Evolutionary conservation across 1,140 invertebrate genomes (phyloP).

Genomic region (Acyrthosiphon pisum): DNA sequence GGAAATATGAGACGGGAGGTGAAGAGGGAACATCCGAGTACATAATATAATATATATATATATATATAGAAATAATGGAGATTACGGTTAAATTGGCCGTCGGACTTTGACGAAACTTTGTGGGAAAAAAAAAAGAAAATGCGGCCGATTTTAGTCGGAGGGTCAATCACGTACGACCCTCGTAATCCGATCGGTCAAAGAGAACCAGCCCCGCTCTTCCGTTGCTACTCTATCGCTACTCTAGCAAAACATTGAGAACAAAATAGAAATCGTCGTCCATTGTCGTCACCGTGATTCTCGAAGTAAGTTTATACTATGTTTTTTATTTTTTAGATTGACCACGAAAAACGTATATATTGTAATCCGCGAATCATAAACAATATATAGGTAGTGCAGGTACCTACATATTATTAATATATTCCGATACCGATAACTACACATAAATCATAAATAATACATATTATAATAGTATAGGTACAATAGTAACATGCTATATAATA

Average conservation of each 20-base stretch:
- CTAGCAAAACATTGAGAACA: not conserved
- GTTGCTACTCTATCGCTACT: not conserved
- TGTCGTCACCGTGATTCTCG: not conserved
- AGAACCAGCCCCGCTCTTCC: not conserved
- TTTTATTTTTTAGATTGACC: not conserved
- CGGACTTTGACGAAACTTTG: constrained; percentile 26
- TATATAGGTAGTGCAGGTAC: not conserved
- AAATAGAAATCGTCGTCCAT: not conserved
- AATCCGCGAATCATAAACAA: not conserved
- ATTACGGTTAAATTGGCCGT: constrained; percentile 39
- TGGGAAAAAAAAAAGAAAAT: not conserved
- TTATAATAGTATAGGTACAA: not conserved
- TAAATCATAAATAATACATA: not conserved
- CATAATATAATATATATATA: not conserved
- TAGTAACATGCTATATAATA: not conserved
- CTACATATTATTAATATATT: not conserved
- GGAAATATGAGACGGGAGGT: not conserved
- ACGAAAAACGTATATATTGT: not conserved
- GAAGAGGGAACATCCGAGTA: not conserved
- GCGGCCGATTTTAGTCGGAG: not conserved
- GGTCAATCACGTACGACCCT: constrained; percentile 47
- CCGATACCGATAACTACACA: not conserved
- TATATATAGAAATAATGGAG: not conserved
- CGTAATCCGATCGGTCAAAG: constrained; percentile 52
- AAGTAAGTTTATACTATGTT: not conserved